Evolutionary conservation across 2,113 vertebrate genomes (phyloP), one percentile per base, ranked within the genome.

Genomic region (Albula goreensis): DNA sequence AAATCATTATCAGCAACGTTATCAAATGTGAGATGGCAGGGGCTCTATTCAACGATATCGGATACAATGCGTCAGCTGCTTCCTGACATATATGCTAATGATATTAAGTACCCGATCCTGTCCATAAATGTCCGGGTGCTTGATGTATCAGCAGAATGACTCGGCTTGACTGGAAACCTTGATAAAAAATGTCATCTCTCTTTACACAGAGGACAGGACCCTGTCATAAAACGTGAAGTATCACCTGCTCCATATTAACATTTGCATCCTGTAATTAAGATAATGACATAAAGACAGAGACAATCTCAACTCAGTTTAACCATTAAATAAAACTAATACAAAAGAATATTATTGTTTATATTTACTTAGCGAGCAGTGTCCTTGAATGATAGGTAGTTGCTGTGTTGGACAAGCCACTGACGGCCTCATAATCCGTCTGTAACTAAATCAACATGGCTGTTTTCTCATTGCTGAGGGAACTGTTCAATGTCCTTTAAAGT

Each of bases 1-100:
- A 93, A 93, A 93, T 94, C 93, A 92, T 87, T 63, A 88, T 92
- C 90, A 80, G 89, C 50, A 91, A 89, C 89, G 89, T 88, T 90
- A 90, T 93, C 92, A 90, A 86, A 89, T 90, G 88, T 88, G 87
- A 88, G 87, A 84, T 90, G 94, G 91, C 92, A 92, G 91, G 88
- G 87, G 78, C 86, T 90, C 85, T 86, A 85, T 89, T 92, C 85
- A 84, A 83, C 90, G 88, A 85, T 88, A 83, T 88, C 90, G 83
- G 85, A 87, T 31, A 48, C 63, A 83, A 85, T 66, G 70, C 86
- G 83, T 88, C 89, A 85, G 83, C 81, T 83, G 70, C 41, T 57
- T 50, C 25, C 52, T 15, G 79, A 41, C 86, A 78, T 87, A 83
- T 89, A 88, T 90, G 90, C 87, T 91, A 88, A 91, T 92, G 86